Conservation (phyloP, 2,888 invertebrate species). For the Nemotelus nigrinus region DNA sequence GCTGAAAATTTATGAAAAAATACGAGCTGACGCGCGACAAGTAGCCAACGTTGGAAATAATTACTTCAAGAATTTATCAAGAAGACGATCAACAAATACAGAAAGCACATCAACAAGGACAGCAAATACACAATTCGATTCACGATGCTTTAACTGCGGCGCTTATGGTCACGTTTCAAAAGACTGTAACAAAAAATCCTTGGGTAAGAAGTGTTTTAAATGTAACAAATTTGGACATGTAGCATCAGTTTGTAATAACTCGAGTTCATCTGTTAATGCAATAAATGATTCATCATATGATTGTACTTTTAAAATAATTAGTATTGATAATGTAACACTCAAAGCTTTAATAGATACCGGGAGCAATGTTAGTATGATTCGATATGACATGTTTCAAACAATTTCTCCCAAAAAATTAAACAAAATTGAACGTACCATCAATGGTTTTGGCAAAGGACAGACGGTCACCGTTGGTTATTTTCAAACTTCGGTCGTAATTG, state of each 20-base stretch:
- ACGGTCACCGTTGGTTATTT: background rate
- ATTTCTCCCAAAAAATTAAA: background rate
- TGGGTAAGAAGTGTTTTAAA: background rate
- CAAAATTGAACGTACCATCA: background rate
- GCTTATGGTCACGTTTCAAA: background rate
- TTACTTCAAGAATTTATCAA: too few relatives aligned
- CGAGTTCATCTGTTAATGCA: too few relatives aligned
- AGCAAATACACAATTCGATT: too few relatives aligned
- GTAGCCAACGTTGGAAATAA: too few relatives aligned
- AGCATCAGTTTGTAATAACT: background rate
- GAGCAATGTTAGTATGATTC: background rate
- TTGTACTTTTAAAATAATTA: background rate
- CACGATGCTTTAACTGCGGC: background rate
- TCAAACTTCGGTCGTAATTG: background rate
- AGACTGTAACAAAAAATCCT: background rate
- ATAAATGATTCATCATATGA: background rate
- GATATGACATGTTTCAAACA: background rate
- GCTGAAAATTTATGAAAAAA: conserved; percentile 20
- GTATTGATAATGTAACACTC: background rate
- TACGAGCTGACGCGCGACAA: background rate
- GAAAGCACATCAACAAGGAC: background rate
- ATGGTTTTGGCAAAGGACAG: background rate
- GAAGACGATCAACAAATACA: too few relatives aligned
- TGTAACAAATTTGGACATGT: conserved; percentile 7
- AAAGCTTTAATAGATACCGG: background rate